Conservation (phyloP, 1,140 invertebrate species). For the Saccostrea echinata region DNA sequence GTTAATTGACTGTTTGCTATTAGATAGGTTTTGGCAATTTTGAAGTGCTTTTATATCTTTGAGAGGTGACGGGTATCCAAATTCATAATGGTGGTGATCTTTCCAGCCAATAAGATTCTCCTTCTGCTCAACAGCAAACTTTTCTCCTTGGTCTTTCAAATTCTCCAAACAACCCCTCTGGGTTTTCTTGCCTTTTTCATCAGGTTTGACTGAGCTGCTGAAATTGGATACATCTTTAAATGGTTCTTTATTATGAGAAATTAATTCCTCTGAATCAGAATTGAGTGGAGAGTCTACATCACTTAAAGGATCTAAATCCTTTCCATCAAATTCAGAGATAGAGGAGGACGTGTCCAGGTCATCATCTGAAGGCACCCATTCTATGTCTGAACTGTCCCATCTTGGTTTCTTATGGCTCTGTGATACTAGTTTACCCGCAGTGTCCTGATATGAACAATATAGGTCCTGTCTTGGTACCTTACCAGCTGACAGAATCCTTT, state of each 20-base stretch:
- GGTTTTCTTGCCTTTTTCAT: too few relatives aligned
- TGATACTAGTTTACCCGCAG: neutral
- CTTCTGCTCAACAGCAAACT: too few relatives aligned
- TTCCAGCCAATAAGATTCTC: too few relatives aligned
- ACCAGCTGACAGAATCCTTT: neutral
- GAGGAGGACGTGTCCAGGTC: neutral
- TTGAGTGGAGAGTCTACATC: neutral
- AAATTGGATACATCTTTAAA: neutral
- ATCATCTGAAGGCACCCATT: slow-evolving; percentile 10
- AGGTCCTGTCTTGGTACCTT: neutral
- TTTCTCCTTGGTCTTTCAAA: too few relatives aligned
- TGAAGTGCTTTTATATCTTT: too few relatives aligned
- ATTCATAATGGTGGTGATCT: too few relatives aligned
- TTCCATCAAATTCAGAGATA: neutral
- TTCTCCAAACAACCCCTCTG: too few relatives aligned
- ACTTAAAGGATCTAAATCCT: neutral
- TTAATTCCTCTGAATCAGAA: neutral
- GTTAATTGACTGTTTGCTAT: too few relatives aligned
- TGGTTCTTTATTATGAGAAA: neutral
- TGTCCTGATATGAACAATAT: neutral
- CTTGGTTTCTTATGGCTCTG: neutral
- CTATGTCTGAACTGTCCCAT: neutral
- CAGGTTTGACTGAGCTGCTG: neutral
- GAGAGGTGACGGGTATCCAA: too few relatives aligned
- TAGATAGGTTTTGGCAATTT: too few relatives aligned